These are phyloP conservation scores for Caenorhabditis sp. DNA, from an alignment of 2,888 invertebrate species.

Conservation along the genomic window DNA sequence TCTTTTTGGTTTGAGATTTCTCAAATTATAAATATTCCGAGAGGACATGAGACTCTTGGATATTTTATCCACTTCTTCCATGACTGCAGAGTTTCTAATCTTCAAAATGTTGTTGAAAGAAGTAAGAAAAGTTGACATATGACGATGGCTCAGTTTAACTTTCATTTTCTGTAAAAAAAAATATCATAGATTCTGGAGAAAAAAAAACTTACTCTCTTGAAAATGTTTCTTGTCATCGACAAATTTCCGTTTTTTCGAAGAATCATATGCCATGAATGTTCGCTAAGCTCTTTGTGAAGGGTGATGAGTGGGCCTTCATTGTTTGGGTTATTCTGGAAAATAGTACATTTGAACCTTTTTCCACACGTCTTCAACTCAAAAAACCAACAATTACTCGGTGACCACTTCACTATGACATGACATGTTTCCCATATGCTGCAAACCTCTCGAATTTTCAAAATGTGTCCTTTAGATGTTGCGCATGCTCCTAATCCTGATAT, in stretches of 20 bases:
- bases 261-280: neutral
- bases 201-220: neutral
- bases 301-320: neutral
- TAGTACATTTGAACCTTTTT: too few species aligned
- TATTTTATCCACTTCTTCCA: constrained; percentile 30
- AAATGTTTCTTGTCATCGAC: constrained; percentile 7
- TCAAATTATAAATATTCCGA: constrained; percentile 17
- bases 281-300: neutral
- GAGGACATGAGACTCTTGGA: constrained; percentile 29
- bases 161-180: constrained; percentile 18
- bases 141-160: neutral
- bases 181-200: neutral
- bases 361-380: too few species aligned
- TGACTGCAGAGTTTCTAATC: constrained; percentile 5
- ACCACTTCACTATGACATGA: neutral
- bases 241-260: neutral
- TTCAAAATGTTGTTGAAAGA: constrained; percentile 6
- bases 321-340: neutral
- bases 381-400: too few species aligned
- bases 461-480: constrained; percentile 31
- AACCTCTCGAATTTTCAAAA: constrained; percentile 25
- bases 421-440: constrained; percentile 25
- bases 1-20: constrained; percentile 16
- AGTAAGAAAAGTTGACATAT: constrained; percentile 14
- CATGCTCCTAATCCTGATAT: constrained; percentile 34